Percentiles rank a stretch among this genome's conserved stretches.
Evolutionary conservation across 2,888 invertebrate genomes (phyloP).

Genomic region (Stegophylla sp.): DNA sequence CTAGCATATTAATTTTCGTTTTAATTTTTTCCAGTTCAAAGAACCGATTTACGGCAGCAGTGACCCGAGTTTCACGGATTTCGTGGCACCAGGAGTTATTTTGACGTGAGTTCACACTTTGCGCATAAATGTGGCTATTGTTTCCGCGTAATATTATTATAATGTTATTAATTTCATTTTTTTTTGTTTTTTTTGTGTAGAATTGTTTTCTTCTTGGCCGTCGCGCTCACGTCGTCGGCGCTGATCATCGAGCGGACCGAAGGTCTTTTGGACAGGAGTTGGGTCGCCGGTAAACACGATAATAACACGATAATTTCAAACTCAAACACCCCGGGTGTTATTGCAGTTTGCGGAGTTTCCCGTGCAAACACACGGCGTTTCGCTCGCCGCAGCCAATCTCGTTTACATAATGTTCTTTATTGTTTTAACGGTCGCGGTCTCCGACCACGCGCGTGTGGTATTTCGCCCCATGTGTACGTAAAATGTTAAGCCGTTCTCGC

Average conservation of each 20-base stretch:
- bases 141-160: not conserved
- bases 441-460: no score
- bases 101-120: conserved; percentile 75
- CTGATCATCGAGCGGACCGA: conserved; percentile 90
- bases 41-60: conserved; percentile 87
- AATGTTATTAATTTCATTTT: not conserved
- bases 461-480: not conserved
- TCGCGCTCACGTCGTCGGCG: conserved; percentile 90
- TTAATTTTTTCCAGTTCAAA: conserved; percentile 71
- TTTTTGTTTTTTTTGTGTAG: conserved; percentile 66
- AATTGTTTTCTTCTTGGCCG: conserved; percentile 95
- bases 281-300: conserved; percentile 76
- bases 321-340: not conserved
- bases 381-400: no score
- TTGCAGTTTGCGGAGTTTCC: conserved; percentile 19
- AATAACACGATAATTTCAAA: not conserved
- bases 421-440: not conserved
- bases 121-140: not conserved
- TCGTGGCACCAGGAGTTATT: conserved; percentile 94
- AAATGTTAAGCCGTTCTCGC: not conserved
- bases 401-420: not conserved
- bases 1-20: no score
- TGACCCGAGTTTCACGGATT: conserved; percentile 92
- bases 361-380: not conserved
- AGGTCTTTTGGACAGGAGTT: conserved; percentile 88